These are phyloP conservation scores for Eutolmus rufibarbis DNA, from an alignment of 2,888 invertebrate genomes.

Conservation along the genomic window DNA sequence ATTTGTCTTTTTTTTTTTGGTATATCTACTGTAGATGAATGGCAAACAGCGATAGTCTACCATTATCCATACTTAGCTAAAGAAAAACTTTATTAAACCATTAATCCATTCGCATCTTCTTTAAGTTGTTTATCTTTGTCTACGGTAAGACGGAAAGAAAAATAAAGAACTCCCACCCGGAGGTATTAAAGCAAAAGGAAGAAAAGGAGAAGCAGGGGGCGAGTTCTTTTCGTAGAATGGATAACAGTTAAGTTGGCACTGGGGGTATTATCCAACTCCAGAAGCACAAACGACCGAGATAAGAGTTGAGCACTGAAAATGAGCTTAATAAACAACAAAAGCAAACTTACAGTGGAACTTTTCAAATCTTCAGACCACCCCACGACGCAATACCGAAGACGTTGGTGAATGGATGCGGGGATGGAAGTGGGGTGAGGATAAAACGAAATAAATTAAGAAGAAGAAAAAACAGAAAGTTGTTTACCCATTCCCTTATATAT, in stretches of 20 bases:
- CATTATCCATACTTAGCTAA: not conserved
- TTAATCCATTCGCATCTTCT: not conserved
- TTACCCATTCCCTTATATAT: not conserved
- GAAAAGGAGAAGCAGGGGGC: not conserved
- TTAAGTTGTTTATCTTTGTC: not conserved
- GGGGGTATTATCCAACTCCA: not conserved
- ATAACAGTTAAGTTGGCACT: not conserved
- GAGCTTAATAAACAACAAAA: slow-evolving; percentile 19
- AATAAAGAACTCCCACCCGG: not conserved
- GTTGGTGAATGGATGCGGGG: not conserved
- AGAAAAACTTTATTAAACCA: not conserved
- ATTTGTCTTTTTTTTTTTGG: too few relatives aligned
- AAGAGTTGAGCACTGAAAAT: slow-evolving; percentile 21
- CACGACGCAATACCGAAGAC: not conserved
- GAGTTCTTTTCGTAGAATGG: slow-evolving; percentile 4
- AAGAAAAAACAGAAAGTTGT: not conserved
- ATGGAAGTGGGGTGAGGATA: not conserved
- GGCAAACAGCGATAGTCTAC: not conserved
- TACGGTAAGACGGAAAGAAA: not conserved
- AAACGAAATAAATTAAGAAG: not conserved
- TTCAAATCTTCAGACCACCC: not conserved
- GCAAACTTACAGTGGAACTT: not conserved
- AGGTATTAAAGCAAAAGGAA: not conserved
- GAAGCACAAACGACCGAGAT: slow-evolving; percentile 14
- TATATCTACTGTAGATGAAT: not conserved